These are phyloP conservation scores for Odontocerum albicorne DNA, from an alignment of 2,888 invertebrate genomes.

Conservation along the genomic window DNA sequence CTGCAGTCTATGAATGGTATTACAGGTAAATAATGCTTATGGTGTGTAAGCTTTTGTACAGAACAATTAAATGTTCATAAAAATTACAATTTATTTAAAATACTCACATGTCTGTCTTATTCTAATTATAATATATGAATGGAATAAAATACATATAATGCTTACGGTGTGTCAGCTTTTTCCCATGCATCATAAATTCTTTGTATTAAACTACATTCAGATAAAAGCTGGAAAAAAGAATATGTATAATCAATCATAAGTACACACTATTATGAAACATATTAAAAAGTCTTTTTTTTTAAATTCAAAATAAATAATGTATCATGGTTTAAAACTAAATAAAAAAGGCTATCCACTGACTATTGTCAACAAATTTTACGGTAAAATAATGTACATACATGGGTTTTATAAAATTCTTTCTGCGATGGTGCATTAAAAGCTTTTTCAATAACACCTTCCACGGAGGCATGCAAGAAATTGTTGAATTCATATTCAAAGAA, in stretches of 20 bases:
- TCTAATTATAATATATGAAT: too few species aligned
- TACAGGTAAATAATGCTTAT: too few species aligned
- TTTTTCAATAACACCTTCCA: conserved; percentile 75
- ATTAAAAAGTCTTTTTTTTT: too few species aligned
- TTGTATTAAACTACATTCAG: conserved; percentile 77
- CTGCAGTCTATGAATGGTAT: too few species aligned
- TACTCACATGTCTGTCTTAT: too few species aligned
- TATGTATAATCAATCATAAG: conserved; percentile 12
- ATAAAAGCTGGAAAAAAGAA: conserved; percentile 66
- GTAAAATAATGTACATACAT: conserved; percentile 30
- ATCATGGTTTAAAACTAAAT: too few species aligned
- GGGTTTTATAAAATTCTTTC: conserved; percentile 19
- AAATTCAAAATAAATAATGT: too few species aligned
- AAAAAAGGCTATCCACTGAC: too few species aligned
- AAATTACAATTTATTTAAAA: too few species aligned
- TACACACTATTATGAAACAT: conserved; percentile 5
- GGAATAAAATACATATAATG: neutral
- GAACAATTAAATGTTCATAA: too few species aligned
- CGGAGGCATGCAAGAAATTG: conserved; percentile 93
- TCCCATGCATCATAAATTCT: conserved; percentile 82
- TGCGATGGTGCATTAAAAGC: conserved; percentile 55
- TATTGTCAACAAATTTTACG: too few species aligned
- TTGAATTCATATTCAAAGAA: conserved; percentile 91
- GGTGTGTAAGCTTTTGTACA: too few species aligned
- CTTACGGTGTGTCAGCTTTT: conserved; percentile 79